Conservation (phyloP, 1,140 invertebrate genomes). For the Atta texana region DNA sequence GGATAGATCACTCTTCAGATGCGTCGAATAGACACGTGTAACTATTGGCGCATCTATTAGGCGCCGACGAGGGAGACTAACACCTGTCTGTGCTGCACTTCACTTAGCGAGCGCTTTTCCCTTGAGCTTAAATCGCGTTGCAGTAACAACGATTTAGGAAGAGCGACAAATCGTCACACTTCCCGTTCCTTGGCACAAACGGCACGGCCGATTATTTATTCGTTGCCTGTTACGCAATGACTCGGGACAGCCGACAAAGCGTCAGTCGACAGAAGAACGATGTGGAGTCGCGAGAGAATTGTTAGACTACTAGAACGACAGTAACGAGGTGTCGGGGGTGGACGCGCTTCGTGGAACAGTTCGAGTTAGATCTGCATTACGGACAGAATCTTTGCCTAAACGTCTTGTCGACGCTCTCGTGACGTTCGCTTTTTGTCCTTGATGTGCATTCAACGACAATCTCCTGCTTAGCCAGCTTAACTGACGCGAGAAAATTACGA, state of each 20-base stretch:
- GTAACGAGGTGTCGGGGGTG: slow-evolving; percentile 34
- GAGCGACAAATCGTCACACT: slow-evolving; percentile 64
- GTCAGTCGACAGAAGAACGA: slow-evolving; percentile 44
- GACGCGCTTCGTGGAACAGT: slow-evolving; percentile 39
- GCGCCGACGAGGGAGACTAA: slow-evolving; percentile 20
- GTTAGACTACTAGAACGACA: slow-evolving; percentile 29
- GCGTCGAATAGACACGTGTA: slow-evolving; percentile 3
- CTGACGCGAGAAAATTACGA: neutral
- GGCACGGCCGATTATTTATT: slow-evolving; percentile 62
- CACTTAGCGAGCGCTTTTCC: slow-evolving; percentile 4
- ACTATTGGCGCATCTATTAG: slow-evolving; percentile 51
- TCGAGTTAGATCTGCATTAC: slow-evolving; percentile 43
- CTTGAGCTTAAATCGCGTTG: slow-evolving; percentile 24
- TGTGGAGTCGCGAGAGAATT: slow-evolving; percentile 54
- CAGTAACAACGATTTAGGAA: slow-evolving; percentile 35
- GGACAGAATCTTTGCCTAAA: slow-evolving; percentile 5
- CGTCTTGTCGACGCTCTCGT: slow-evolving; percentile 46
- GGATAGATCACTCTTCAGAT: slow-evolving; percentile 16
- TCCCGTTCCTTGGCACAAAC: slow-evolving; percentile 58
- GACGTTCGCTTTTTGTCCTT: slow-evolving; percentile 18
- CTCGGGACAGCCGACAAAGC: slow-evolving; percentile 59
- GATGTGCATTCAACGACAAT: neutral
- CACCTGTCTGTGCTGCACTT: slow-evolving; percentile 33
- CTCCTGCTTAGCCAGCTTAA: slow-evolving; percentile 18
- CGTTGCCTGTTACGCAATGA: slow-evolving; percentile 65